Conservation (phyloP, 2,113 vertebrate species). For the Axis porcinus region DNA sequence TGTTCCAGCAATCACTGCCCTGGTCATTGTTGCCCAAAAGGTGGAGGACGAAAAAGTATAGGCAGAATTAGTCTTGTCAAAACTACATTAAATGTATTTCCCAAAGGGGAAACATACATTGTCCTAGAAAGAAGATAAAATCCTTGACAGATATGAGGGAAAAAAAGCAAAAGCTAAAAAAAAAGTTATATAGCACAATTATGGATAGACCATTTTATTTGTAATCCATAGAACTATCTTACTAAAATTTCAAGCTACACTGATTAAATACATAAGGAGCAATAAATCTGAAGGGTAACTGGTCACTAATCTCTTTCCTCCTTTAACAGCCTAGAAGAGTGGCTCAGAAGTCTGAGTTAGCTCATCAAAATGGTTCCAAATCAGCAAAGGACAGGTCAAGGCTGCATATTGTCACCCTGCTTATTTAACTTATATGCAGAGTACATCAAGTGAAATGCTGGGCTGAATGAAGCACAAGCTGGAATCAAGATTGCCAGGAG, state of each 20-base stretch:
- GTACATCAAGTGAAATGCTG: neutral
- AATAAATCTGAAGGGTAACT: neutral
- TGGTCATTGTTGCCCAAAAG: neutral
- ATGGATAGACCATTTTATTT: neutral
- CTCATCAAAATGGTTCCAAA: neutral
- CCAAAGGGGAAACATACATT: neutral
- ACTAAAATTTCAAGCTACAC: neutral
- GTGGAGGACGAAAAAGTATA: neutral
- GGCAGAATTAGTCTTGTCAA: neutral
- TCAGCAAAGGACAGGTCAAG: neutral
- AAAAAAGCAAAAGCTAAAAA: neutral
- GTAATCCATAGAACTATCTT: neutral
- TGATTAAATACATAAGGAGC: neutral
- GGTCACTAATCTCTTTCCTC: neutral
- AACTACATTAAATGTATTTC: neutral
- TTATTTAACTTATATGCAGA: neutral
- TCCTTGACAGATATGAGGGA: neutral
- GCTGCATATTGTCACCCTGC: neutral
- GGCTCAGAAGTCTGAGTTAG: neutral
- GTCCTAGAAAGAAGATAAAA: neutral
- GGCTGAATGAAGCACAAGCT: neutral
- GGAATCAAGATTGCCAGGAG: neutral
- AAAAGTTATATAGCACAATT: neutral
- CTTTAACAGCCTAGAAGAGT: neutral
- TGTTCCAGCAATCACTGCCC: neutral